Evolutionary conservation across 2,113 vertebrate species (phyloP), one percentile per base, ranked within the genome.

Genomic region (Tinamus guttatus): DNA sequence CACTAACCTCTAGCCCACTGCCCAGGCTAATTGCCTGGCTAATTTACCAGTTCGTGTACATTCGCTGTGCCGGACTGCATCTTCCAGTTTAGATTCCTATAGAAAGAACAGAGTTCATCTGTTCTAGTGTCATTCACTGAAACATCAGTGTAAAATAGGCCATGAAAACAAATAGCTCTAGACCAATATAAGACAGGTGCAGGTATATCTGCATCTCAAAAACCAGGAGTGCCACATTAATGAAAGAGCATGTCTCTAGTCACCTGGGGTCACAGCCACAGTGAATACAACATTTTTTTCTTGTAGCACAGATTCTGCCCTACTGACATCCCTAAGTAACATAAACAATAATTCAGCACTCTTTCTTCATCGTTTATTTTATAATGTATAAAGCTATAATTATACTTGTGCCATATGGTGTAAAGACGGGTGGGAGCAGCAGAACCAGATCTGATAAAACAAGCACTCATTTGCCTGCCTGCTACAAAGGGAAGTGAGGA

Each of bases 241-340:
- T 4, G 7, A 80, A 16, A 76, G 19, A 85, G 41, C 90, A 6
- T 17, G 60, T 68, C 40, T 7, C 1, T 3, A 63, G 17, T 5
- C 0, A 0, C 6, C 19, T 38, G 30, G 9, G 32, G 17, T 70
- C 20, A 17, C 11, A 49, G 3, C 8, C 7, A 4, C 52, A 79
- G 10, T 5, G 1, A 27, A 20, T 45, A 8, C 80, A 54, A 18
- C 18, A 45, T 59, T 58, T 43, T 43, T 82, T n/a, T 15, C 17
- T 2, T 2, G 9, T 8, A 13, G 36, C 32, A 52, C 18, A 65
- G 34, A 21, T 21, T 81, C 47, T 83, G 52, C 32, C 34, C 41
- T 13, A 9, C 32, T 8, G 1, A 56, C 21, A 45, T 58, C 5
- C 7, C 15, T 34, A n/a, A 0, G 0, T 36, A 63, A 67, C 8